Conservation (phyloP, 2,797 vertebrate species). For the Sebastes trivittatus region DNA sequence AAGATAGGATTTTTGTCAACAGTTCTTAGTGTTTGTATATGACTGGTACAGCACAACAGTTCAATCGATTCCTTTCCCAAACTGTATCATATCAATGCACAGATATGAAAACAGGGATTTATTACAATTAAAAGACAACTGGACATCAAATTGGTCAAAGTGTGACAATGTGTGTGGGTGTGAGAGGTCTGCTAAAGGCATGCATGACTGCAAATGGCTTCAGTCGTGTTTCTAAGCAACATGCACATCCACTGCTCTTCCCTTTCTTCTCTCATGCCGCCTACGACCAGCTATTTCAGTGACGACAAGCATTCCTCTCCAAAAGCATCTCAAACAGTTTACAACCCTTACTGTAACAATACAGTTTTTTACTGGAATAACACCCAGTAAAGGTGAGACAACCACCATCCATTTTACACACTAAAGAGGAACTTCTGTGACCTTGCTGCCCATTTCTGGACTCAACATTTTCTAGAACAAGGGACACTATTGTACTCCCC, state of each 20-base stretch:
- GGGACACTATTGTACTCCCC: constrained; percentile 53
- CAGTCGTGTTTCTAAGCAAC: constrained; percentile 78
- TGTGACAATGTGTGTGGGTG: constrained; percentile 58
- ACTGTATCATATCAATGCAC: background rate
- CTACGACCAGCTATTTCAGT: constrained; percentile 56
- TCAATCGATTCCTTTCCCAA: background rate
- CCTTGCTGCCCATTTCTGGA: constrained; percentile 25
- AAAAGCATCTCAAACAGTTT: constrained; percentile 19
- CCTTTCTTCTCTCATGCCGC: constrained; percentile 54
- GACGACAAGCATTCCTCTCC: constrained; percentile 24
- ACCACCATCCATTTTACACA: background rate
- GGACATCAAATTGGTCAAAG: background rate
- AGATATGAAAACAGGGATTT: background rate
- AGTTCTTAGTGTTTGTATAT: background rate
- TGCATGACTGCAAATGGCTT: constrained; percentile 43
- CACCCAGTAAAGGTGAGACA: constrained; percentile 26
- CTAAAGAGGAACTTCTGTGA: constrained; percentile 17
- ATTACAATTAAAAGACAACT: constrained; percentile 1
- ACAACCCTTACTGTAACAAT: background rate
- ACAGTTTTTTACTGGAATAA: background rate
- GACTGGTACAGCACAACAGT: background rate
- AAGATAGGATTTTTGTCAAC: background rate
- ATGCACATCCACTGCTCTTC: constrained; percentile 59
- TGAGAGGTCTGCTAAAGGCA: constrained; percentile 58
- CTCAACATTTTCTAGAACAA: constrained; percentile 56